phyloP scores from a whole-genome alignment of 2,113 vertebrate species.

The Syngnathus floridae region DNA sequence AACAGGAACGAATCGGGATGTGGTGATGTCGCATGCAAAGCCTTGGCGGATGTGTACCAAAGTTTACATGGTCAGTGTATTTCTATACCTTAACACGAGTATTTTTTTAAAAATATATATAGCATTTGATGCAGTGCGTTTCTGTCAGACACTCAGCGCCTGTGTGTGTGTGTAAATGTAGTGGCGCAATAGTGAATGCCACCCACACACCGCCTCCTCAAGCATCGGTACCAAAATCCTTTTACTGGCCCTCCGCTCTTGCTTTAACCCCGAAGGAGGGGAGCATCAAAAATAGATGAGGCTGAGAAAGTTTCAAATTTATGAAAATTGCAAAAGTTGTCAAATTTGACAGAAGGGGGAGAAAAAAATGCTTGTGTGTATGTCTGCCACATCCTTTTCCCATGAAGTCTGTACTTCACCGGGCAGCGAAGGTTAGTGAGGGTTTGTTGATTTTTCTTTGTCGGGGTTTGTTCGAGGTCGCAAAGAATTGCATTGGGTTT shows the following conservation, averaged over 20 bases:
- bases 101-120: no score
- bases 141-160: conserved; percentile 20
- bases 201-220: conserved; percentile 24
- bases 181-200: conserved; percentile 1
- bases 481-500: no score
- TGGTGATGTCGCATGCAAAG: conserved; percentile 2
- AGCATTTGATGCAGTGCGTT: conserved; percentile 25
- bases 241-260: conserved; percentile 25
- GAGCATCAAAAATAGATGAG: conserved; percentile 15
- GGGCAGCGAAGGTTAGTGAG: no score
- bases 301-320: conserved; percentile 10
- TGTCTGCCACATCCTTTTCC: neutral
- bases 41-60: conserved; percentile 6
- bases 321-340: conserved; percentile 6
- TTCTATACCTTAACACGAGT: conserved; percentile 13
- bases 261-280: conserved; percentile 18
- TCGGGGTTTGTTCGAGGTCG: no score
- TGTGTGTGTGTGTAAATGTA: conserved; percentile 9
- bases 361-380: no score
- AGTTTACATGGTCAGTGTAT: conserved; percentile 13
- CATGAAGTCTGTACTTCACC: no score
- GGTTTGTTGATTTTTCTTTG: no score
- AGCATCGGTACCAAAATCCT: conserved; percentile 18
- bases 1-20: neutral
- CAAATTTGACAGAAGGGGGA: neutral